phyloP scores from a whole-genome alignment of 2,888 invertebrate genomes.

The Phyllotreta striolata region DNA sequence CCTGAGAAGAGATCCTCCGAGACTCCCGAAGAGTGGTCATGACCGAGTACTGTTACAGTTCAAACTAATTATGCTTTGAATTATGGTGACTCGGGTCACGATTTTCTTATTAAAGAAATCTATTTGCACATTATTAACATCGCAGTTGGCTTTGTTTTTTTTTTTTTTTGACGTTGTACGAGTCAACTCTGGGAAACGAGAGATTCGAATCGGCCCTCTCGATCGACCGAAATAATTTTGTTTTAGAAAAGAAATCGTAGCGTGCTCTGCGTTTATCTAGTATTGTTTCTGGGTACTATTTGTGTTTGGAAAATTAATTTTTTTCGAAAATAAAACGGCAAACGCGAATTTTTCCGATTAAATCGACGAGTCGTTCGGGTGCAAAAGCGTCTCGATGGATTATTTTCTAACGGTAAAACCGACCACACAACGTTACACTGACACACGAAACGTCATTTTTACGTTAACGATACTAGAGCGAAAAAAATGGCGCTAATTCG shows the following conservation, averaged over 20 bases:
- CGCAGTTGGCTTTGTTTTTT: constrained; percentile 32
- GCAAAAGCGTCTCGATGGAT: constrained; percentile 4
- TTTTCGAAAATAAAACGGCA: not conserved
- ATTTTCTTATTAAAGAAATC: constrained; percentile 43
- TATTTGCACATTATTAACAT: constrained; percentile 43
- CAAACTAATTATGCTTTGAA: constrained; percentile 45
- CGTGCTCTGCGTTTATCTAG: too few relatives aligned
- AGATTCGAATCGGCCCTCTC: not conserved
- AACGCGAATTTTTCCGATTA: not conserved
- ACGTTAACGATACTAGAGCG: constrained; percentile 25
- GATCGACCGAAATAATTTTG: not conserved
- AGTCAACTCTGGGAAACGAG: constrained; percentile 23
- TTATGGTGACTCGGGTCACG: constrained; percentile 44
- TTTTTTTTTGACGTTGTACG: too few relatives aligned
- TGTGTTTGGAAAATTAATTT: too few relatives aligned
- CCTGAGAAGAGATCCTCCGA: constrained; percentile 9
- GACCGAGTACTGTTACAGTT: constrained; percentile 47
- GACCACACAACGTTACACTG: constrained; percentile 38
- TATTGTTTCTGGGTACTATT: too few relatives aligned
- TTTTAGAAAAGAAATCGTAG: too few relatives aligned
- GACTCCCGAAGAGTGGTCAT: constrained; percentile 43
- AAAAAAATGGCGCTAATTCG: too few relatives aligned
- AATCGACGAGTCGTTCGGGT: not conserved
- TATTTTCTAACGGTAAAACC: constrained; percentile 30
- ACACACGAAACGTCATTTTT: constrained; percentile 33